Evolutionary conservation across 2,888 invertebrate species (phyloP).

Genomic region (Pyrrhosoma nymphula): DNA sequence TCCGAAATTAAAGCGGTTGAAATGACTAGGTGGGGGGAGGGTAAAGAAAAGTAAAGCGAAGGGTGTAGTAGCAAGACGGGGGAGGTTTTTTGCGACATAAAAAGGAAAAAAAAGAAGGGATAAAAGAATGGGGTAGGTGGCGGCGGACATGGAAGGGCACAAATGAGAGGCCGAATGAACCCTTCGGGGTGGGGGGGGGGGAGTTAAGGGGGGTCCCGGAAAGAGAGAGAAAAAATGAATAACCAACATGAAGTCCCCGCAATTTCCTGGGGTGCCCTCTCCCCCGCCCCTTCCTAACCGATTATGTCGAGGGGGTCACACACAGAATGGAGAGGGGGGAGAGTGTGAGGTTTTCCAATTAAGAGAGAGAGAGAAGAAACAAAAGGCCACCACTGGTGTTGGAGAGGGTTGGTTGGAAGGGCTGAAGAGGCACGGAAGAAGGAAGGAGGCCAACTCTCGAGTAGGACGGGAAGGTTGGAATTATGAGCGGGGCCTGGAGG

Average conservation of each 20-base stretch:
- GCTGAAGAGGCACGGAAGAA: not conserved
- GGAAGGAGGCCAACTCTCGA: not conserved
- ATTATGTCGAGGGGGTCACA: not conserved
- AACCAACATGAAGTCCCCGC: not conserved
- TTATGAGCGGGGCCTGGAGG: not conserved
- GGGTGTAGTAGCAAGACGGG: not conserved
- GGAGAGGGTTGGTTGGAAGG: not conserved
- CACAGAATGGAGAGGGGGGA: not conserved
- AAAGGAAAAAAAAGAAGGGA: not conserved
- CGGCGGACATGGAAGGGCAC: too few species aligned
- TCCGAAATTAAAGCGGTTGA: slow-evolving; percentile 35
- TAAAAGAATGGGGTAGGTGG: not conserved
- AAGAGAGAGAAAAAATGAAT: not conserved
- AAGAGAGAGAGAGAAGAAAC: not conserved
- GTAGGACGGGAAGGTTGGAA: not conserved
- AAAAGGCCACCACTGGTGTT: not conserved
- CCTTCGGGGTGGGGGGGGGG: not conserved
- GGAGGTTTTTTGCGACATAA: not conserved
- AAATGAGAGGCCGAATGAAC: too few species aligned
- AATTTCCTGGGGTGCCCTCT: not conserved
- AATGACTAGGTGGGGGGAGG: not conserved
- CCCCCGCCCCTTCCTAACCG: not conserved
- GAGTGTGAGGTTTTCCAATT: slow-evolving; percentile 56
- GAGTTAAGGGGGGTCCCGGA: not conserved
- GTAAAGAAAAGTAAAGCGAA: not conserved